Conservation (phyloP, 2,797 vertebrate species). For the Taeniopygia guttata region DNA sequence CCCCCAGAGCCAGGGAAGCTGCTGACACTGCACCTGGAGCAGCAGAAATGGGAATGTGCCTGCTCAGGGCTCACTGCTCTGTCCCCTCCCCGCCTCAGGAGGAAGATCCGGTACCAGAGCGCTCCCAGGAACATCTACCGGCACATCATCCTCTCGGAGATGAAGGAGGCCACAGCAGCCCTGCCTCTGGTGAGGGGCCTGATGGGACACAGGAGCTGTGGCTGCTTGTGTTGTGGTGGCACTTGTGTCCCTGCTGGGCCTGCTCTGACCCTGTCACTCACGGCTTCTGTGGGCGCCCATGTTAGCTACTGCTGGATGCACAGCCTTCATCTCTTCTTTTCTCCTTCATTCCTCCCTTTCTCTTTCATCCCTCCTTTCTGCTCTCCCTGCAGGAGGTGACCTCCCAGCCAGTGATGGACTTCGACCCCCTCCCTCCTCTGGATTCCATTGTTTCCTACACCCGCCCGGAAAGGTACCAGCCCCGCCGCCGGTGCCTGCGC, state of each 20-base stretch:
- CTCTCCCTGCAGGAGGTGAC: constrained; percentile 86
- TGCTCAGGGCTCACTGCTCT: neutral
- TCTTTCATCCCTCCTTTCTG: neutral
- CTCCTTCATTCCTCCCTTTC: neutral
- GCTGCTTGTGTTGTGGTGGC: neutral
- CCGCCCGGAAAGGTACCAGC: constrained; percentile 88
- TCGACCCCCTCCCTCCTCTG: constrained; percentile 92
- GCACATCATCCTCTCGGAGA: constrained; percentile 93
- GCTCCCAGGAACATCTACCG: constrained; percentile 94
- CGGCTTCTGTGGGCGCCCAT: fast-evolving
- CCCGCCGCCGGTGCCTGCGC: fast-evolving
- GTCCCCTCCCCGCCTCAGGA: constrained; percentile 66
- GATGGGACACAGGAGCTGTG: fast-evolving
- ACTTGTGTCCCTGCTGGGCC: neutral
- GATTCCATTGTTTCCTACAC: constrained; percentile 90
- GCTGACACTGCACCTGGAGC: neutral
- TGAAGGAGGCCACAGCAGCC: constrained; percentile 88
- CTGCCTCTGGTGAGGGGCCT: constrained; percentile 86
- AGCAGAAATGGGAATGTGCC: neutral
- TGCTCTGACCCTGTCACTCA: neutral
- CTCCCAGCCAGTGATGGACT: constrained; percentile 91
- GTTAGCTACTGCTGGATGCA: neutral
- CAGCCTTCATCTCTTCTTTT: neutral
- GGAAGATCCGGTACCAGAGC: constrained; percentile 91
- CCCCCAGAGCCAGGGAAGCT: neutral